phyloP scores from a whole-genome alignment of 1,140 invertebrate species.

The Ephestia elutella region DNA sequence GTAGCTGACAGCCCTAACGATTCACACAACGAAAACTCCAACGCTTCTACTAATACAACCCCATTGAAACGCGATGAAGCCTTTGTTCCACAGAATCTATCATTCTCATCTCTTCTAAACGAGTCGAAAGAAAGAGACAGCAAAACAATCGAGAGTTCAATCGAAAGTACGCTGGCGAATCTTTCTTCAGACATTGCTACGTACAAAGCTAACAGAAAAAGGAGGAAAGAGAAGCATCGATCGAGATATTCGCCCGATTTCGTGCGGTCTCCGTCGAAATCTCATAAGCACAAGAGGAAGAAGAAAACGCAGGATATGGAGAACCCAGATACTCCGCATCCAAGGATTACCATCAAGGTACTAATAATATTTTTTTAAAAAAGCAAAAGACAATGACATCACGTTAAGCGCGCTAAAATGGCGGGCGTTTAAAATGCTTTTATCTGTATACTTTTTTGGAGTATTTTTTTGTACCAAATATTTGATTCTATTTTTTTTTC shows the following conservation, averaged over 20 bases:
- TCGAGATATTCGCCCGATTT: slow-evolving; percentile 80
- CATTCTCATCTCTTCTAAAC: slow-evolving; percentile 64
- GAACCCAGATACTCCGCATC: slow-evolving; percentile 77
- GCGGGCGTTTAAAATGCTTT: too few relatives aligned
- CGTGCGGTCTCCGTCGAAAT: slow-evolving; percentile 75
- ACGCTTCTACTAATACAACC: slow-evolving; percentile 32
- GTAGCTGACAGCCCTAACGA: slow-evolving; percentile 71
- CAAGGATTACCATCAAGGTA: slow-evolving; percentile 86
- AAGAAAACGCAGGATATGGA: slow-evolving; percentile 83
- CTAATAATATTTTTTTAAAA: slow-evolving; percentile 8
- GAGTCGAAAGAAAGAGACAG: slow-evolving; percentile 59
- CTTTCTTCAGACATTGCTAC: slow-evolving; percentile 62
- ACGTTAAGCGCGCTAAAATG: too few relatives aligned
- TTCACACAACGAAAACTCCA: slow-evolving; percentile 61
- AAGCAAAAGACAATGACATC: too few relatives aligned
- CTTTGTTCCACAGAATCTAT: slow-evolving; percentile 60
- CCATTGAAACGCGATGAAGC: slow-evolving; percentile 44
- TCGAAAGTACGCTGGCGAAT: slow-evolving; percentile 59
- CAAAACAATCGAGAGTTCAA: slow-evolving; percentile 62
- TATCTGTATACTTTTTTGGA: slow-evolving; percentile 7
- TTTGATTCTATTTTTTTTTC: slow-evolving; percentile 8
- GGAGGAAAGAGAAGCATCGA: slow-evolving; percentile 81
- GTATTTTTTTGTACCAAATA: too few relatives aligned
- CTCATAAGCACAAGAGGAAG: slow-evolving; percentile 82
- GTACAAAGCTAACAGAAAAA: slow-evolving; percentile 76